Percentiles rank a stretch among this genome's conserved stretches.
These are phyloP conservation scores for Campopleginae sp. DNA, from an alignment of 2,888 invertebrate species.

Conservation along the genomic window DNA sequence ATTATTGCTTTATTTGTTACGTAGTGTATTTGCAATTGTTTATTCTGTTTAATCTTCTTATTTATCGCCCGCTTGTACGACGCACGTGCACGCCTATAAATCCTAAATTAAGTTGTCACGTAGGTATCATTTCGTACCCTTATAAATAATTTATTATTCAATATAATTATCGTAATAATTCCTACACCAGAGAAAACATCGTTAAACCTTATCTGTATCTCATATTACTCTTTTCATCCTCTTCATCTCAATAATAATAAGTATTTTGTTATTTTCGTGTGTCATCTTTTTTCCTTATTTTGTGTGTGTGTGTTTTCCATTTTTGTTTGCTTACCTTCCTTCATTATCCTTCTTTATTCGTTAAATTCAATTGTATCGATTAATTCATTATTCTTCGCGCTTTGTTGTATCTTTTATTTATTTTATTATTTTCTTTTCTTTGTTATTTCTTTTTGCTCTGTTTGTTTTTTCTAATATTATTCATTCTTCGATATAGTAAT, in stretches of 20 bases:
- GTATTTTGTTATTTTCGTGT: slow-evolving; percentile 72
- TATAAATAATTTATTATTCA: slow-evolving; percentile 79
- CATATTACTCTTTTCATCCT: slow-evolving; percentile 73
- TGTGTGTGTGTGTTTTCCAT: slow-evolving; percentile 50
- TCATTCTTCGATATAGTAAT: slow-evolving; percentile 80
- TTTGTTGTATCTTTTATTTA: slow-evolving; percentile 65
- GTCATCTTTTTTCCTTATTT: slow-evolving; percentile 64
- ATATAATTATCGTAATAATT: slow-evolving; percentile 79
- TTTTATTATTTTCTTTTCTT: slow-evolving; percentile 66
- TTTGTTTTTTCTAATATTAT: slow-evolving; percentile 71
- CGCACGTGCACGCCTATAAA: slow-evolving; percentile 53
- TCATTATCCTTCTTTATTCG: slow-evolving; percentile 61
- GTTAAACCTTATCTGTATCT: slow-evolving; percentile 80
- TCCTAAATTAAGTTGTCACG: slow-evolving; percentile 61
- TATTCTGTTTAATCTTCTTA: not conserved
- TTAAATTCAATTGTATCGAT: slow-evolving; percentile 66
- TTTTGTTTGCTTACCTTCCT: slow-evolving; percentile 54
- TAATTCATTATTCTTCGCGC: slow-evolving; percentile 65
- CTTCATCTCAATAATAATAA: slow-evolving; percentile 76
- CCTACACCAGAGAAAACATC: slow-evolving; percentile 82
- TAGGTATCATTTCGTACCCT: slow-evolving; percentile 71
- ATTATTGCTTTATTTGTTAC: slow-evolving; percentile 52
- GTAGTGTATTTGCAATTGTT: slow-evolving; percentile 30
- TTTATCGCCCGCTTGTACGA: slow-evolving; percentile 47
- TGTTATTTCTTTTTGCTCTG: slow-evolving; percentile 58